A percentile compares a stretch with the other conserved stretches of the same genome.
phyloP scores from a whole-genome alignment of 2,797 vertebrate genomes.

The Eremophila alpestris region DNA sequence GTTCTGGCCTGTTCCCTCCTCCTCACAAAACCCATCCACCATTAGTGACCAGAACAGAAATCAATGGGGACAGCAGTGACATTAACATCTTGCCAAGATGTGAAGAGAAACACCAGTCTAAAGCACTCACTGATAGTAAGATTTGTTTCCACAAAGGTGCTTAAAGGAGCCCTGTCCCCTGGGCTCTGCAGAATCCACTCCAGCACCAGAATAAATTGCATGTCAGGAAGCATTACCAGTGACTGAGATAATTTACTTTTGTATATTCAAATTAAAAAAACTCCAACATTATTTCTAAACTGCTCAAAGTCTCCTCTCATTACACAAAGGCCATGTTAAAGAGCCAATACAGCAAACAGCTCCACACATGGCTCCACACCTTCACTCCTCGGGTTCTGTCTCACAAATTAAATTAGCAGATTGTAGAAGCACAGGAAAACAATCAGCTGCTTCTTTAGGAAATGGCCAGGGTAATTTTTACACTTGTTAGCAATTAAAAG shows the following conservation, averaged over 20 bases:
- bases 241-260: conserved; percentile 46
- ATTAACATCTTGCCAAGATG: conserved; percentile 3
- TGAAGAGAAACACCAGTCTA: background rate
- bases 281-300: conserved; percentile 27
- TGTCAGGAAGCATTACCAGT: conserved; percentile 45
- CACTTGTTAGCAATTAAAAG: background rate
- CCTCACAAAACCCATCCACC: background rate
- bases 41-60: background rate
- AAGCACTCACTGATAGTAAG: conserved; percentile 19
- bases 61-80: background rate
- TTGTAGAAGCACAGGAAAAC: background rate
- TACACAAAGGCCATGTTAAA: background rate
- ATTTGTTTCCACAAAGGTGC: conserved; percentile 39
- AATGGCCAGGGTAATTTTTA: background rate
- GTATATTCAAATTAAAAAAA: conserved; percentile 33
- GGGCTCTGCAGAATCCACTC: conserved; percentile 33
- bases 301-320: conserved; percentile 32
- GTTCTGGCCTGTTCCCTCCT: background rate
- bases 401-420: background rate
- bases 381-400: background rate
- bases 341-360: background rate
- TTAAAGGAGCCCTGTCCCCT: conserved; percentile 36
- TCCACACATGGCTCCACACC: background rate
- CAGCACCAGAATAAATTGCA: conserved; percentile 51
- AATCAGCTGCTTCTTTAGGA: background rate